A percentile compares a stretch with the other conserved stretches of the same genome.
phyloP scores from a whole-genome alignment of 1,140 invertebrate species.

The Monomorium pharaonis region DNA sequence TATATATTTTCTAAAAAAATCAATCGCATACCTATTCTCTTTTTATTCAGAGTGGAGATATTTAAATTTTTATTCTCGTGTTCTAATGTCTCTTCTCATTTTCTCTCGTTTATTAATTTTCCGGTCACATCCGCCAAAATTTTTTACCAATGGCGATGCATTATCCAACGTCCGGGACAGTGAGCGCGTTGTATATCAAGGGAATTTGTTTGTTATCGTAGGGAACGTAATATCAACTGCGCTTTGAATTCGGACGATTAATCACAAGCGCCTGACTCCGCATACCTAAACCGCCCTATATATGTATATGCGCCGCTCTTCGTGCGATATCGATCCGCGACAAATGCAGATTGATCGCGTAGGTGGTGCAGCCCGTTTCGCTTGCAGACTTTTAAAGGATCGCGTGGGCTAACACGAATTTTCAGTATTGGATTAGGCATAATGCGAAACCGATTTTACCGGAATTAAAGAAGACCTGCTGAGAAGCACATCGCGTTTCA shows the following conservation, averaged over 20 bases:
- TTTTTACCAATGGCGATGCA: slow-evolving; percentile 40
- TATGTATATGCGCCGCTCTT: neutral
- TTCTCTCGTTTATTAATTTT: neutral
- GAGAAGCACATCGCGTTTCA: neutral
- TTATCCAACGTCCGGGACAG: slow-evolving; percentile 39
- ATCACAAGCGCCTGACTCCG: slow-evolving; percentile 40
- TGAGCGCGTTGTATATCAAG: slow-evolving; percentile 36
- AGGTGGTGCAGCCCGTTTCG: slow-evolving; percentile 39
- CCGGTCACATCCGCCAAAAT: neutral
- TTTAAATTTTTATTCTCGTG: neutral
- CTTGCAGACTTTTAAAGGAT: slow-evolving; percentile 28
- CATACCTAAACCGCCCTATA: neutral
- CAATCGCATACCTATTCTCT: neutral
- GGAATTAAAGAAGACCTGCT: slow-evolving; percentile 1
- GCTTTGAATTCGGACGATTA: slow-evolving; percentile 53
- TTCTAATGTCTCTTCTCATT: slow-evolving; percentile 9
- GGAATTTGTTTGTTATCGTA: slow-evolving; percentile 54
- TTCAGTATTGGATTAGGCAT: neutral
- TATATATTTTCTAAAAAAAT: neutral
- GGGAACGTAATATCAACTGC: slow-evolving; percentile 46
- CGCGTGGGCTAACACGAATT: neutral
- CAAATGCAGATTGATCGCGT: slow-evolving; percentile 58
- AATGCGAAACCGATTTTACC: slow-evolving; percentile 1
- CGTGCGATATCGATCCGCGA: slow-evolving; percentile 28
- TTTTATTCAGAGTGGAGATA: neutral